A percentile compares a stretch with the other conserved stretches of the same genome.
phyloP scores from a whole-genome alignment of 2,797 vertebrate species.

The Enteromius mattozi region DNA sequence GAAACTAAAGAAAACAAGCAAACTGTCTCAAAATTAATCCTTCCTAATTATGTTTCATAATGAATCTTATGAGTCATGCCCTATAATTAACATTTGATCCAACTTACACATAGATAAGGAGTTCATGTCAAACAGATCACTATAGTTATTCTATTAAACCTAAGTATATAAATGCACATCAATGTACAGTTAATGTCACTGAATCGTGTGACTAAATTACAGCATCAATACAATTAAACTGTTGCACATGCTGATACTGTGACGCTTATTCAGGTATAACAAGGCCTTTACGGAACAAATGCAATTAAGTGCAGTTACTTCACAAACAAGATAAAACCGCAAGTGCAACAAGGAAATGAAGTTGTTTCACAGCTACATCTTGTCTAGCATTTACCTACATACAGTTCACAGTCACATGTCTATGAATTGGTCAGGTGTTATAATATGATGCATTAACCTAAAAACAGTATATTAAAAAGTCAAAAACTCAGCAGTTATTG shows the following conservation, averaged over 20 bases:
- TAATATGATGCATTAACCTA: conserved; percentile 18
- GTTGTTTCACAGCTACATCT: conserved; percentile 32
- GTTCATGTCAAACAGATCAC: not conserved
- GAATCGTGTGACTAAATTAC: not conserved
- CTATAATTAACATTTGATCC: conserved; percentile 3
- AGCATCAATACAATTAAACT: conserved; percentile 4
- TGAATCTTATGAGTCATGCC: not conserved
- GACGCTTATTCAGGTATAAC: conserved; percentile 1
- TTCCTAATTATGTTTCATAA: not conserved
- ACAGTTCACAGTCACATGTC: conserved; percentile 5
- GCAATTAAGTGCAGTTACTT: conserved; percentile 22
- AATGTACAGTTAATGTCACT: not conserved
- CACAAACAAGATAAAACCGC: conserved; percentile 46
- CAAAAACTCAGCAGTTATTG: conserved; percentile 56
- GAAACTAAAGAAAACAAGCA: conserved; percentile 2
- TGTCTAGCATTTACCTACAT: conserved; percentile 3
- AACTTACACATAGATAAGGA: conserved; percentile 4
- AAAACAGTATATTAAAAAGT: conserved; percentile 26
- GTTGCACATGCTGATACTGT: conserved; percentile 12
- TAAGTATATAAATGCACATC: not conserved
- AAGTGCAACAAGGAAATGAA: not conserved
- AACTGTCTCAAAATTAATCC: not conserved
- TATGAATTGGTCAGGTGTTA: not conserved
- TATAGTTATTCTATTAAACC: conserved; percentile 8
- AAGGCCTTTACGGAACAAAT: conserved; percentile 34